Percentiles rank a stretch among this genome's conserved stretches.
phyloP scores from a whole-genome alignment of 2,888 invertebrate species.

The Acronicta psi region DNA sequence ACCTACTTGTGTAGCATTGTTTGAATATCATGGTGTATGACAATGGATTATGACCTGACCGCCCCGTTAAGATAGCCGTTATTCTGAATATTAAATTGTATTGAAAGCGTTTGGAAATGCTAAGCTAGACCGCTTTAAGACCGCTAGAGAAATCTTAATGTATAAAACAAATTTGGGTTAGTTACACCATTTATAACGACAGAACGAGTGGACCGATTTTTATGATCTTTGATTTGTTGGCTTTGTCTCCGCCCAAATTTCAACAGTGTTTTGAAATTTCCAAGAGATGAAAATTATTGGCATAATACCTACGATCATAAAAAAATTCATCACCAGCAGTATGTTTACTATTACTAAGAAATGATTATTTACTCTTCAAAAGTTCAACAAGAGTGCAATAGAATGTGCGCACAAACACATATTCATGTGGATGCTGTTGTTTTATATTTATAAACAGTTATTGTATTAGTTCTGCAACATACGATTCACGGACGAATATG shows the following conservation, averaged over 20 bases:
- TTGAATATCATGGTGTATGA: constrained; percentile 42
- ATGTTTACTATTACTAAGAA: no score
- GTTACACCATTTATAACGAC: no score
- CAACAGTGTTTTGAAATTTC: no score
- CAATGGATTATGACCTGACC: constrained; percentile 46
- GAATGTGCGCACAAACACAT: neutral
- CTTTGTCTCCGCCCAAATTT: no score
- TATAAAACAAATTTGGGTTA: no score
- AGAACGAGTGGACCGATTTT: no score
- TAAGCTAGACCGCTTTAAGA: constrained; percentile 6
- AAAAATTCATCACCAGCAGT: no score
- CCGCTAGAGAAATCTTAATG: constrained; percentile 1
- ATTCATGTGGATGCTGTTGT: neutral
- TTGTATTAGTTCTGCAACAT: constrained; percentile 9
- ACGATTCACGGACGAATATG: constrained; percentile 15
- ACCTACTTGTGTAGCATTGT: constrained; percentile 44
- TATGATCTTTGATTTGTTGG: no score
- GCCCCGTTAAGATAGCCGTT: constrained; percentile 34
- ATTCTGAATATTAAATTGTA: constrained; percentile 39
- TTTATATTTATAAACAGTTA: constrained; percentile 9
- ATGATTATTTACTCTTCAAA: neutral
- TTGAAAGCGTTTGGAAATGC: constrained; percentile 25
- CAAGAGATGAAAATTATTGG: no score
- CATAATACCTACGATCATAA: no score
- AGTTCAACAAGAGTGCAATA: neutral